Percentiles rank a stretch among this genome's conserved stretches.
phyloP scores from a whole-genome alignment of 2,888 invertebrate species.

The Unio delphinus region DNA sequence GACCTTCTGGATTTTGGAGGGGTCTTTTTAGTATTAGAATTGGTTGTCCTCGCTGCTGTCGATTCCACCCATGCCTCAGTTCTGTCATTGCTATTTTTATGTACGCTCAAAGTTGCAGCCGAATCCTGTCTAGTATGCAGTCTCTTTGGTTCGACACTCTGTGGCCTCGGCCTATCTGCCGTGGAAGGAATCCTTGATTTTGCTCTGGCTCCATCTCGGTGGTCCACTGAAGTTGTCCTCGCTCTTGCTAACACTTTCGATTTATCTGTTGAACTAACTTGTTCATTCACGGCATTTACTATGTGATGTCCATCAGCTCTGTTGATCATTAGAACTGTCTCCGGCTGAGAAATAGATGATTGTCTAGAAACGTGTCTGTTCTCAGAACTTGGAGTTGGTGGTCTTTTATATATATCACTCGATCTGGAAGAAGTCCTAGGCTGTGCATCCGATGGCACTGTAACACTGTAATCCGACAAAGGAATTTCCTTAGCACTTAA shows the following conservation, averaged over 20 bases:
- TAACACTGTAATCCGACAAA: conserved; percentile 18
- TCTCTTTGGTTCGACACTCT: conserved; percentile 41
- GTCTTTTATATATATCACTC: conserved; percentile 9
- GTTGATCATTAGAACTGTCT: conserved; percentile 44
- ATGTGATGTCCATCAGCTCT: conserved; percentile 36
- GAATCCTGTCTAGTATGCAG: conserved; percentile 16
- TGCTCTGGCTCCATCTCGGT: conserved; percentile 19
- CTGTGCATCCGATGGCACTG: conserved; percentile 1
- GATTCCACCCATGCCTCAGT: conserved; percentile 61
- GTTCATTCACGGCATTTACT: conserved; percentile 32
- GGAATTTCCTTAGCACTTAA: conserved; percentile 20
- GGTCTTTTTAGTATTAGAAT: conserved; percentile 13
- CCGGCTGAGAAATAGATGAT: conserved; percentile 23
- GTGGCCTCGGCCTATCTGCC: conserved; percentile 30
- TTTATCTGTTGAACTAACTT: conserved; percentile 13
- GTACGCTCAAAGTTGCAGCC: too few species aligned
- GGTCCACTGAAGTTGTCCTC: conserved; percentile 13
- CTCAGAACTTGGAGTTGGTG: conserved; percentile 25
- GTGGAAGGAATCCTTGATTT: conserved; percentile 11
- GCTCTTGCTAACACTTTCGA: conserved; percentile 42
- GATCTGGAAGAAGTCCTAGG: conserved; percentile 11
- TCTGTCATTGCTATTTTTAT: conserved; percentile 28
- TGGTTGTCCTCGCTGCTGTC: conserved; percentile 41
- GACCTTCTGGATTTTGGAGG: conserved; percentile 32
- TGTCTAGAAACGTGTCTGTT: conserved; percentile 25